Evolutionary conservation across 2,888 invertebrate species (phyloP), one percentile per base, ranked within the genome.

Genomic region (Abscondita cerata): DNA sequence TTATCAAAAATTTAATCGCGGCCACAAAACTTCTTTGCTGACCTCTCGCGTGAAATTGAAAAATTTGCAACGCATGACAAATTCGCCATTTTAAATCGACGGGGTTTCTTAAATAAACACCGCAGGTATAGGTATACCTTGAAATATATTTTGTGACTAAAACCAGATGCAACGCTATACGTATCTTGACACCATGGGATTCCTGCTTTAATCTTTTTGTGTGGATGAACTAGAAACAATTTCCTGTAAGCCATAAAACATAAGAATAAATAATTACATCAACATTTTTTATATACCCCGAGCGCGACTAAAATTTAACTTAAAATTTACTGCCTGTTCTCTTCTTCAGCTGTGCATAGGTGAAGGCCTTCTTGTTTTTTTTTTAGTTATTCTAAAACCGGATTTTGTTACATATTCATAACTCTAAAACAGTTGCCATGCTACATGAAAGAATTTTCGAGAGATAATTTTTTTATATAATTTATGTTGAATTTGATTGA

Each of bases 401-500:
- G 73, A 68, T 73, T 67, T 66, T 68, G 69, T 67, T 74, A 72
- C 73, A 73, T 73, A 74, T 73, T 74, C 74, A 73, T 72, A 72
- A 71, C 48, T 41, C 59, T 58, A 52, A 58, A 62, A 64, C 67
- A 65, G 68, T 69, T 65, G 66, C 65, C 62, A 66, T 66, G 59
- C 68, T 64, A 67, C 67, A 61, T 53, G 66, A 47, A 62, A 52
- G 67, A 68, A 67, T 69, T 62, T 44, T 63, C n/a, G 31, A 20
- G 33, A 20, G 19, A 52, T 46, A 50, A 18, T 47, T 55, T 48
- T 54, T 54, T 46, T 31, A 41, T 8, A 4, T 25, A 2, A 6
- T 25, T 25, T 25, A 25, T 4, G 25, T 25, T 25, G 25, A 25
- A 25, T 25, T 25, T 25, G 25, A 25, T 25, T 25, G 25, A 25